Evolutionary conservation across 2,113 vertebrate genomes (phyloP), one percentile per base, ranked within the genome.

Genomic region (Irena cyanogastra): DNA sequence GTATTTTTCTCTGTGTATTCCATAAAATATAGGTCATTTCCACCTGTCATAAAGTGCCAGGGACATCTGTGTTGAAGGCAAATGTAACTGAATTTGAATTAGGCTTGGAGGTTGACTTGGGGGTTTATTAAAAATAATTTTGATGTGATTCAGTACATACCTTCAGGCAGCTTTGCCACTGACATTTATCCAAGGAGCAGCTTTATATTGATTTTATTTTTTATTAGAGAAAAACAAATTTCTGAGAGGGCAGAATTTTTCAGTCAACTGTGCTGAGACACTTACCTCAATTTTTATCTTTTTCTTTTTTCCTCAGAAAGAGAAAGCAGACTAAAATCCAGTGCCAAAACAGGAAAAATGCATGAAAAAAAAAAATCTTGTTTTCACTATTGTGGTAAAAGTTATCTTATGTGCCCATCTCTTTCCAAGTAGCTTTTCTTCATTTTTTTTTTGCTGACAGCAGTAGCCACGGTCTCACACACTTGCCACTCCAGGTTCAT

Each of bases 111-210:
- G 74, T 92, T 94, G 30, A 87, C 49, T 79, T 75, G 16, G 30
- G 35, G 92, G 24, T 61, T 50, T 66, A 65, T 93, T 97, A 94
- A 96, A 91, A 94, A 64, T 80, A 74, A 6, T 27, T 91, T 89
- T 90, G 50, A 45, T 86, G 45, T 96, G 44, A 92, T 83, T 92
- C 86, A 71, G 52, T 89, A n/a, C 13, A 59, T 60, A 74, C n/a
- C 45, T 88, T 81, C 11, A 78, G 78, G 65, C 50, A 88, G 13
- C 59, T 95, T 91, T 95, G 20, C 65, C 57, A 69, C 27, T 93
- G 87, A 69, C 33, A 66, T 95, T 97, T 96, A 84, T 74, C 66
- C 80, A 82, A 52, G 33, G 14, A 69, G 65, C 7, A 69, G 61
- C 30, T 82, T 86, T 87, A 75, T 77, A 89, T 71, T 83, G 63